Conservation (phyloP, 2,888 invertebrate genomes). For the Cheilosia urbana region DNA sequence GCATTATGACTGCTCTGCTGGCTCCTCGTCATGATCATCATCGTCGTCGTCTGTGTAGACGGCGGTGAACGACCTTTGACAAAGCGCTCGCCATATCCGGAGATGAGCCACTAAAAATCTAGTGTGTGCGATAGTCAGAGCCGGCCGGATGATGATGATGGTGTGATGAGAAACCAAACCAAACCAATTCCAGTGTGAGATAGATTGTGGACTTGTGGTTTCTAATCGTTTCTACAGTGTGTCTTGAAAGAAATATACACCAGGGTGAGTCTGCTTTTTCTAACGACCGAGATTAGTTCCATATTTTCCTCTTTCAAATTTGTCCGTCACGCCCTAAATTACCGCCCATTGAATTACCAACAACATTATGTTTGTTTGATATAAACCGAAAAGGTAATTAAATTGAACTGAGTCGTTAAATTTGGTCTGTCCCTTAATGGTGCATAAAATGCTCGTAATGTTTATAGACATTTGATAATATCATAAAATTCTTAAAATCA, state of each 20-base stretch:
- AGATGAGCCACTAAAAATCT: conserved; percentile 45
- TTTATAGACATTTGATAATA: neutral
- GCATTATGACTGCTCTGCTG: conserved; percentile 23
- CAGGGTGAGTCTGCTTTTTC: conserved; percentile 7
- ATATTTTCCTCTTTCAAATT: neutral
- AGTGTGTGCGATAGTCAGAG: conserved; percentile 30
- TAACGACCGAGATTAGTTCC: conserved; percentile 7
- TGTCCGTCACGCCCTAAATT: conserved; percentile 28
- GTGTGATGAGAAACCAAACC: conserved; percentile 22
- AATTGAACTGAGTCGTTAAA: conserved; percentile 14
- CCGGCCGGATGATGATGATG: conserved; percentile 15
- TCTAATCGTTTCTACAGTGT: conserved; percentile 50
- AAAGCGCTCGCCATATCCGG: conserved; percentile 24
- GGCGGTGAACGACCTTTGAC: conserved; percentile 61
- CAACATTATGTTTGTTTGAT: neutral
- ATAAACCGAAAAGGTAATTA: conserved; percentile 17
- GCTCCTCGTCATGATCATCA: conserved; percentile 15
- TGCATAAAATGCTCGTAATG: neutral
- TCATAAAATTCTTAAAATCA: conserved; percentile 5
- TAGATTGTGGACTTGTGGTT: neutral
- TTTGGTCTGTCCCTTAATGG: neutral
- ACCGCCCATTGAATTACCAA: neutral
- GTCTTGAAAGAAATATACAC: conserved; percentile 10
- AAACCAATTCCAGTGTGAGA: neutral
- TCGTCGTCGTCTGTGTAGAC: conserved; percentile 13